These are phyloP conservation scores for Equus quagga DNA, from an alignment of 2,113 vertebrate species.

Conservation along the genomic window DNA sequence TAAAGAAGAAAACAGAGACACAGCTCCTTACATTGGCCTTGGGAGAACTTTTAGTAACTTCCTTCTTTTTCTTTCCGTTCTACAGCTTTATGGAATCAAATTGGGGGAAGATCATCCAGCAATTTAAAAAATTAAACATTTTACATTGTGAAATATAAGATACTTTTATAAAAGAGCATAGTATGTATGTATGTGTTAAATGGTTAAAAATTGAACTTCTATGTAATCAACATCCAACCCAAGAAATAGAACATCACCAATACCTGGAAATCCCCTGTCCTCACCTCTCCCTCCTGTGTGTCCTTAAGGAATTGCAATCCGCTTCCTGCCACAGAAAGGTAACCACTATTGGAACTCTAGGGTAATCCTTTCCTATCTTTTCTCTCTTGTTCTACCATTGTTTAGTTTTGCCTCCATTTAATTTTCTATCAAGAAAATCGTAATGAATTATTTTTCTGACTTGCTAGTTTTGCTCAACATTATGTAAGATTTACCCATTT, in stretches of 20 bases:
- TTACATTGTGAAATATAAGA: background rate
- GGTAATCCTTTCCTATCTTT: background rate
- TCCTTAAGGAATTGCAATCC: background rate
- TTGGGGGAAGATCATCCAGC: background rate
- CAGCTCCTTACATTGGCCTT: background rate
- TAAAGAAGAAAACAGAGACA: background rate
- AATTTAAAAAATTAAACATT: background rate
- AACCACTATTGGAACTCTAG: rapidly evolving
- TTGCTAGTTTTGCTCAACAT: background rate
- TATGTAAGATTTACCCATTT: background rate
- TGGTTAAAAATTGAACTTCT: background rate
- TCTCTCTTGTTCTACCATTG: background rate
- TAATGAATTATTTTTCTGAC: background rate
- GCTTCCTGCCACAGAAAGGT: background rate
- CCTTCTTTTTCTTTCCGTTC: background rate
- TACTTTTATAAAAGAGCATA: background rate
- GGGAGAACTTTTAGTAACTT: background rate
- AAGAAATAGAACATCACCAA: background rate
- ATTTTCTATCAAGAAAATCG: background rate
- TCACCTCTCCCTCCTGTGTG: rapidly evolving
- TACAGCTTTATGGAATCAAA: background rate
- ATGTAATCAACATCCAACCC: background rate
- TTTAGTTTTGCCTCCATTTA: background rate
- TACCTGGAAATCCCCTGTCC: background rate
- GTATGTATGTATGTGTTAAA: background rate